A percentile compares a stretch with the other conserved stretches of the same genome.
phyloP scores from a whole-genome alignment of 2,797 vertebrate species.

The Hemitrygon akajei region DNA sequence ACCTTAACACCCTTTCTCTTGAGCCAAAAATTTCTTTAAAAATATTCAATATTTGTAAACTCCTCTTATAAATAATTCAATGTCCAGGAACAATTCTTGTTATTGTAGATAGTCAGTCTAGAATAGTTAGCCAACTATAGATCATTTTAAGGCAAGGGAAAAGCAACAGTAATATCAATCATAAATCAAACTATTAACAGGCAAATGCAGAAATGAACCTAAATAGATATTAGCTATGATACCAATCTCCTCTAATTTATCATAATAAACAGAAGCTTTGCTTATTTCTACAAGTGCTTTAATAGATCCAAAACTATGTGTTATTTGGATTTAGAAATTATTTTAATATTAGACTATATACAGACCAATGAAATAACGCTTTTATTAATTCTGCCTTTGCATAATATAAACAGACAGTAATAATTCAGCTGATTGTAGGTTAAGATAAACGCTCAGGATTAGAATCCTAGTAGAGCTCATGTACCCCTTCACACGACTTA shows the following conservation, averaged over 20 bases:
- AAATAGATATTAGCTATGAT: not conserved
- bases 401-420: not conserved
- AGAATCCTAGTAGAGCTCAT: no score
- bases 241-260: not conserved
- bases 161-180: not conserved
- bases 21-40: not conserved
- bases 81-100: not conserved
- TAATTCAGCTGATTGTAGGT: not conserved
- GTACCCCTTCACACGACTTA: not conserved
- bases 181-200: not conserved
- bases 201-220: not conserved
- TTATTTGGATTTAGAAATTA: not conserved
- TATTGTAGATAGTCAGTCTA: not conserved
- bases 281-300: not conserved
- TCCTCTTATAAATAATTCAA: not conserved
- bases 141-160: not conserved
- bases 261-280: not conserved
- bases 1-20: not conserved
- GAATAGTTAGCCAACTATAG: not conserved
- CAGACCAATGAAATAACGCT: not conserved
- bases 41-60: not conserved
- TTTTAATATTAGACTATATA: not conserved
- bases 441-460: not conserved
- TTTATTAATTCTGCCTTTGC: not conserved
- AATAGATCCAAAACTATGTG: not conserved